A percentile compares a stretch with the other conserved stretches of the same genome.
phyloP scores from a whole-genome alignment of 2,888 invertebrate species.

The Harmothoe impar region DNA sequence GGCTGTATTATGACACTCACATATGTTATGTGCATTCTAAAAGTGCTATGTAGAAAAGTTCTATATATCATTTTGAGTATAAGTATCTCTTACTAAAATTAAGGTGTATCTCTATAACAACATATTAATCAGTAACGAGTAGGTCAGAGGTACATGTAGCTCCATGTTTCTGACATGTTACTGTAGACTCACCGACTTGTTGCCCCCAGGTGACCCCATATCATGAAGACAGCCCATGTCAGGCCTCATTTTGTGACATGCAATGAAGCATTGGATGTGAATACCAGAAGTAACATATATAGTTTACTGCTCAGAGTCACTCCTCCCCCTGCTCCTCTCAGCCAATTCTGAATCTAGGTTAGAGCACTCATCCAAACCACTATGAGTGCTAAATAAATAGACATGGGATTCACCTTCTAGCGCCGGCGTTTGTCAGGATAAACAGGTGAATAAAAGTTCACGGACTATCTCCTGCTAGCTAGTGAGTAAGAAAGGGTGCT shows the following conservation, averaged over 20 bases:
- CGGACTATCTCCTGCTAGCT: background rate
- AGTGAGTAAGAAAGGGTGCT: background rate
- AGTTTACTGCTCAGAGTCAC: too few relatives aligned
- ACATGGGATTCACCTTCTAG: constrained; percentile 9
- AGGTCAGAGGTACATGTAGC: too few relatives aligned
- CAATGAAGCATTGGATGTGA: background rate
- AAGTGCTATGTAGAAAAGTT: too few relatives aligned
- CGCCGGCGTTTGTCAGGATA: background rate
- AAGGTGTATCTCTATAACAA: too few relatives aligned
- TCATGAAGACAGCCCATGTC: background rate
- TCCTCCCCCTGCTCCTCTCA: too few relatives aligned
- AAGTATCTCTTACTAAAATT: too few relatives aligned
- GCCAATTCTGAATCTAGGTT: background rate
- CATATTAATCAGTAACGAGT: too few relatives aligned
- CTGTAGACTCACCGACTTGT: too few relatives aligned
- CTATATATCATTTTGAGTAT: too few relatives aligned
- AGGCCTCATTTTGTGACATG: background rate
- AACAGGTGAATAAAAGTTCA: constrained; percentile 29
- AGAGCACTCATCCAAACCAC: constrained; percentile 10
- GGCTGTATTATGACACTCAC: too few relatives aligned
- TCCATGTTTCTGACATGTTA: too few relatives aligned
- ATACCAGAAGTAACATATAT: background rate
- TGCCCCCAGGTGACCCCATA: background rate
- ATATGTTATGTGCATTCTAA: too few relatives aligned
- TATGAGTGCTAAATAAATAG: background rate